Base-by-base conservation (phyloP, 2,797 vertebrate species). In the Lepus oiostolus region DNA sequence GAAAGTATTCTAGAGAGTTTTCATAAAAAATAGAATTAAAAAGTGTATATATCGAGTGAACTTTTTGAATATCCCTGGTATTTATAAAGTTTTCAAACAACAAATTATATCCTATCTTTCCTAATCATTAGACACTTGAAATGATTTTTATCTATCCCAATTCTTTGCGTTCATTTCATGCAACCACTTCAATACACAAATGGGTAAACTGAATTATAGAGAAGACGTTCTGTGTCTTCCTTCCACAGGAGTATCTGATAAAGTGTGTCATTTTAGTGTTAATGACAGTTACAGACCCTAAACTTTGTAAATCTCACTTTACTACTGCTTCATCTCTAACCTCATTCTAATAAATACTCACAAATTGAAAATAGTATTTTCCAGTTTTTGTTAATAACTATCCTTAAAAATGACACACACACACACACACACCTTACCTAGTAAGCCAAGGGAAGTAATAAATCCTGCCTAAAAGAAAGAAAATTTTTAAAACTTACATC, bases 301-400 rank as follows among this genome's bases (percentile, higher is more conserved):
- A 87, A 82, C 35, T 91, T 80, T 32, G n/a, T 60, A 95, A 71
- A 94, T 93, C 80, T 88, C 84, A 38, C 5, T 82, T 54, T 50
- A 77, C 70, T 87, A 94, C 92, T 96, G 94, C 97, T 11, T 67
- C 92, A 82, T 88, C 84, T 35, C 50, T 84, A 72, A 95, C 70
- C 28, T 16, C 38, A 94, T 94, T 96, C 94, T 96, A 94, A 95
- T 86, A 97, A 97, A 96, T 96, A 38, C 2, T 90, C 77, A 70
- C 38, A 97, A 85, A 21, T 77, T 79, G 88, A 96, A 97, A 95
- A 13, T 70, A 82, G 12, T 12, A 95, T 70, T 87, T 96, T 70
- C 47, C 11, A 67, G 68, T 76, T 65, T 97, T 91, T 76, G 83
- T 82, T 93, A 22, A 47, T 70, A 68, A 5, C 47, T 93, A 30